Evolutionary conservation across 2,113 vertebrate species (phyloP).

Genomic region (Tiliqua scincoides): DNA sequence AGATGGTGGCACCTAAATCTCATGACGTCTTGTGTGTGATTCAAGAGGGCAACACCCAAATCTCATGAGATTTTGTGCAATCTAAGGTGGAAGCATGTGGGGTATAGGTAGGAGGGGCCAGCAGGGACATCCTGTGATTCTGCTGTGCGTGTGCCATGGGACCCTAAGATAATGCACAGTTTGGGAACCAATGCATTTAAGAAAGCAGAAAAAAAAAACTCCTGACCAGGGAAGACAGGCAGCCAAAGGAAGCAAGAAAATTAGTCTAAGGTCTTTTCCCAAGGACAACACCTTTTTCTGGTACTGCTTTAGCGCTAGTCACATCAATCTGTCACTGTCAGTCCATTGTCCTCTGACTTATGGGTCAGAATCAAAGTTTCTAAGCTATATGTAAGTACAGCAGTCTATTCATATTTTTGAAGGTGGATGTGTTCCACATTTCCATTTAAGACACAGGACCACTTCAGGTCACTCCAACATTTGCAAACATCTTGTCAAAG

Average conservation of each 20-base stretch:
- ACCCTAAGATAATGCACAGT: no score
- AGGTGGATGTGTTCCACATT: background rate
- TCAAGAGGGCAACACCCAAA: no score
- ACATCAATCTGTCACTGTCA: background rate
- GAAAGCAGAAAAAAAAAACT: background rate
- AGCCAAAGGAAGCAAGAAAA: background rate
- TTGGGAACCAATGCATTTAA: no score
- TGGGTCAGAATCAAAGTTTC: background rate
- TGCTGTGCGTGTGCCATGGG: no score
- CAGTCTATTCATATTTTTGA: background rate
- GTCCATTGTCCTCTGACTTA: background rate
- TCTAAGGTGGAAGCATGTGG: no score
- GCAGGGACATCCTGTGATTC: no score
- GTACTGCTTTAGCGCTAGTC: background rate
- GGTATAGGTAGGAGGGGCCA: no score
- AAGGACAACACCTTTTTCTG: background rate
- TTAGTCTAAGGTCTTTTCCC: background rate
- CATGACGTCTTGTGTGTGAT: no score
- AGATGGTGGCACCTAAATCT: no score
- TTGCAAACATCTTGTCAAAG: background rate
- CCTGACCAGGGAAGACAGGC: background rate
- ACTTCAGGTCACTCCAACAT: background rate
- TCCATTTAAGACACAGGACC: background rate
- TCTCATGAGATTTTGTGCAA: no score
- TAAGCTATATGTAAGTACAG: background rate